A percentile compares a stretch with the other conserved stretches of the same genome.
Evolutionary conservation across 2,797 vertebrate genomes (phyloP).

Genomic region (Protosalanx chinensis): DNA sequence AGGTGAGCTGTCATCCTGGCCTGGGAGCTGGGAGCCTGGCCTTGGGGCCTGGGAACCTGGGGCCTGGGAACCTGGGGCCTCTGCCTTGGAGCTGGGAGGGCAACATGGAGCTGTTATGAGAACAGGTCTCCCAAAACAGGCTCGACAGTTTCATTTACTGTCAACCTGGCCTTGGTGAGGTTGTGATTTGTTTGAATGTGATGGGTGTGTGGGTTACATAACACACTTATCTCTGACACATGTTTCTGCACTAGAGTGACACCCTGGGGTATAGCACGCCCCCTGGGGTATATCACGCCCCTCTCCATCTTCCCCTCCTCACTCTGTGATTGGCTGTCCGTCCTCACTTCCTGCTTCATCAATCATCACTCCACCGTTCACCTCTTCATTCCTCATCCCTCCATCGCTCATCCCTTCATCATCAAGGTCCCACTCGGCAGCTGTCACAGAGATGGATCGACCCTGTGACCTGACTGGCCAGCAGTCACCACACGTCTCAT

Average conservation of each 20-base stretch:
- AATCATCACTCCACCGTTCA: not conserved
- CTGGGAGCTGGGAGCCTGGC: slow-evolving; percentile 6
- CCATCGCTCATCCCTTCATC: not conserved
- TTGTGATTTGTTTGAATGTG: not conserved
- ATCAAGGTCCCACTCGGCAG: not conserved
- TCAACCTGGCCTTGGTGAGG: not conserved
- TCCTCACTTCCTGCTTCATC: not conserved
- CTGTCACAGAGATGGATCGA: not conserved
- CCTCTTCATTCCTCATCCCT: no score
- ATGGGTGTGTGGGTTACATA: not conserved
- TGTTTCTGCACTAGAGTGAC: not conserved
- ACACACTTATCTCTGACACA: not conserved
- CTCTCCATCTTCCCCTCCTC: not conserved
- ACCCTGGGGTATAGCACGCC: no score
- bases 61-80: not conserved
- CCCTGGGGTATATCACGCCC: no score
- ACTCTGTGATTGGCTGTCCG: not conserved
- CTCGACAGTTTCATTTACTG: no score
- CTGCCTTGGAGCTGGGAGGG: not conserved
- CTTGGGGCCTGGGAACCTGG: slow-evolving; percentile 1
- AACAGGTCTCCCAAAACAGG: not conserved
- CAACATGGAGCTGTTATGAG: slow-evolving; percentile 1
- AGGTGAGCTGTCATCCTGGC: slow-evolving; percentile 3
- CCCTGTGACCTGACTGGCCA: not conserved
- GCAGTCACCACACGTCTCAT: no score